phyloP scores from a whole-genome alignment of 2,113 vertebrate genomes.

The Muntiacus muntjak region DNA sequence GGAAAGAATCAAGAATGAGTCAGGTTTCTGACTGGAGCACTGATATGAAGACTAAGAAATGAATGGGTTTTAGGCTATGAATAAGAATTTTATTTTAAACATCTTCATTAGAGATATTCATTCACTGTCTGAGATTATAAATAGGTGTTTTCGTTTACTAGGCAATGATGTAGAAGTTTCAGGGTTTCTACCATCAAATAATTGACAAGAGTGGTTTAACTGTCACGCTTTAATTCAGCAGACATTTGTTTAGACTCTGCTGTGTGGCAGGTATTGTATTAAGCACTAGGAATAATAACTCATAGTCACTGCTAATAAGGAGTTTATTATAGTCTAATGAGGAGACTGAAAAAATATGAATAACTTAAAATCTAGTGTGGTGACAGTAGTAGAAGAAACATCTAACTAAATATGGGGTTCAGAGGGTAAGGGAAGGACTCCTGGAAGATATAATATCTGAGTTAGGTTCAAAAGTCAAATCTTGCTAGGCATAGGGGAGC shows the following conservation, averaged over 20 bases:
- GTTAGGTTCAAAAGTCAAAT: conserved; percentile 11
- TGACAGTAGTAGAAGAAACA: not conserved
- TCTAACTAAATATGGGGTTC: not conserved
- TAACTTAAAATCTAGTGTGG: not conserved
- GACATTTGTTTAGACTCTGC: conserved; percentile 22
- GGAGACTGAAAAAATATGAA: not conserved
- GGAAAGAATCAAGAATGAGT: not conserved
- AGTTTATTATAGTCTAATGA: conserved; percentile 26
- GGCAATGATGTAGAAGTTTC: not conserved
- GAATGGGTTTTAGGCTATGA: not conserved
- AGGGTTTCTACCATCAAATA: not conserved
- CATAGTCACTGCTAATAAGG: not conserved
- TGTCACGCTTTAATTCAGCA: not conserved
- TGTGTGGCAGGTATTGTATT: conserved; percentile 7
- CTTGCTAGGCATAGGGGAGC: not conserved
- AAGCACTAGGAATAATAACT: conserved; percentile 12
- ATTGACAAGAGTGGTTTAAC: not conserved
- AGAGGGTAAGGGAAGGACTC: not conserved
- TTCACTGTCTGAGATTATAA: not conserved
- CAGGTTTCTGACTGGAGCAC: not conserved
- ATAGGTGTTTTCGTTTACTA: not conserved
- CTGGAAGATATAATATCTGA: not conserved
- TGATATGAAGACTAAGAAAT: not conserved
- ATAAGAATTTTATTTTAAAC: conserved; percentile 26
- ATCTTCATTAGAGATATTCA: conserved; percentile 2